Evolutionary conservation across 1,140 invertebrate genomes (phyloP).

Genomic region (Diuraphis noxia): DNA sequence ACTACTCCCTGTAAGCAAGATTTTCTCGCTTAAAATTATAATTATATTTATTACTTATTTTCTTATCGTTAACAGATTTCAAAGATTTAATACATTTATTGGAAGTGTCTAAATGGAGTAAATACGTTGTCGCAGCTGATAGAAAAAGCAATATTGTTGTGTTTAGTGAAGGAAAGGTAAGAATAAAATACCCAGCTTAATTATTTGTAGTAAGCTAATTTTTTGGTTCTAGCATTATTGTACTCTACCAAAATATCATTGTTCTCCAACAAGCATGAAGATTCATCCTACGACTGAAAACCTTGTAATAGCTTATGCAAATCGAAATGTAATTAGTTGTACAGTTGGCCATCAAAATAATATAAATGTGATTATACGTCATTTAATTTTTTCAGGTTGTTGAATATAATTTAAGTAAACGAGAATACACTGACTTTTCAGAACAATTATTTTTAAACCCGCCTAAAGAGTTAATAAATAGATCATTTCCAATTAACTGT

Average conservation of each 20-base stretch:
- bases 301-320: slow-evolving; percentile 71
- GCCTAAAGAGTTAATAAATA: slow-evolving; percentile 62
- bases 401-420: slow-evolving; percentile 68
- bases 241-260: slow-evolving; percentile 69
- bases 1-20: slow-evolving; percentile 18
- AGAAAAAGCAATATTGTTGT: slow-evolving; percentile 66
- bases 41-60: background rate
- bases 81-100: slow-evolving; percentile 63
- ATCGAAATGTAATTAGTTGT: slow-evolving; percentile 67
- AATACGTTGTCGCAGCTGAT: slow-evolving; percentile 69
- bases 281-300: slow-evolving; percentile 64
- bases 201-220: slow-evolving; percentile 58
- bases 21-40: background rate
- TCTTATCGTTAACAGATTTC: slow-evolving; percentile 60
- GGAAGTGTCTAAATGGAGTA: slow-evolving; percentile 64
- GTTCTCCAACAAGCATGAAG: slow-evolving; percentile 68
- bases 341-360: background rate
- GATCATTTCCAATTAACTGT: slow-evolving; percentile 63
- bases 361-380: background rate
- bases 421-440: slow-evolving; percentile 65
- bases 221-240: slow-evolving; percentile 60
- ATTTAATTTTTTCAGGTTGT: slow-evolving; percentile 64
- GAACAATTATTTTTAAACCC: slow-evolving; percentile 62
- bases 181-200: slow-evolving; percentile 57
- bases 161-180: slow-evolving; percentile 62